Evolutionary conservation across 2,888 invertebrate genomes (phyloP).

Genomic region (Crossocerus cetratus): DNA sequence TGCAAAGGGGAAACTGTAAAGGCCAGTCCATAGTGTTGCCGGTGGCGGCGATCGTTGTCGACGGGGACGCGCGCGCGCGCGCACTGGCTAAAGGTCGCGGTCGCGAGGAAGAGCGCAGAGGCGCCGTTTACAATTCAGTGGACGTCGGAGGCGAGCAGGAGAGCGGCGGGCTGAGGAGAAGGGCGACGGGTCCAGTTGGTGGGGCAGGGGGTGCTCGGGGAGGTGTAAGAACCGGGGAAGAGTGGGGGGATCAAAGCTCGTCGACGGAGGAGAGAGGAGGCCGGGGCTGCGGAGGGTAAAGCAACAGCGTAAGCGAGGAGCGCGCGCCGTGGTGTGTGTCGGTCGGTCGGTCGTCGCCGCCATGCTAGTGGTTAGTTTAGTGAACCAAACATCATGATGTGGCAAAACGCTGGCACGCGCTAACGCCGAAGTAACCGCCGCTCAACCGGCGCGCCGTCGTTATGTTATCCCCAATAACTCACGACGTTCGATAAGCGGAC

Average conservation of each 20-base stretch:
- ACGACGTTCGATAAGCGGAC: slow-evolving; percentile 67
- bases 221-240: neutral
- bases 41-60: slow-evolving; percentile 7
- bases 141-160: neutral
- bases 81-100: slow-evolving; percentile 34
- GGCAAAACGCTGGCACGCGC: slow-evolving; percentile 74
- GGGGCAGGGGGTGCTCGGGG: neutral
- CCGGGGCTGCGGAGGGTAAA: slow-evolving; percentile 48
- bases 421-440: slow-evolving; percentile 65
- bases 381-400: slow-evolving; percentile 77
- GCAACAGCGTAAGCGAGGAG: slow-evolving; percentile 66
- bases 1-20: slow-evolving; percentile 22
- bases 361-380: slow-evolving; percentile 75
- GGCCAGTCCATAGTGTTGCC: slow-evolving; percentile 39
- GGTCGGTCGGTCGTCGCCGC: slow-evolving; percentile 65
- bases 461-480: slow-evolving; percentile 69
- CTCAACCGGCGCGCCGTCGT: slow-evolving; percentile 70
- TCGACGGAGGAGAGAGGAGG: slow-evolving; percentile 23
- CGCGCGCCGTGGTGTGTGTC: slow-evolving; percentile 62
- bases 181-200: slow-evolving; percentile 7
- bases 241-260: neutral
- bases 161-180: neutral
- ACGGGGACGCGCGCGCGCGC: slow-evolving; percentile 38
- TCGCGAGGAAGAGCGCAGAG: slow-evolving; percentile 39
- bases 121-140: slow-evolving; percentile 23